Evolutionary conservation across 2,797 vertebrate species (phyloP).

Genomic region (Harpagifer antarcticus): DNA sequence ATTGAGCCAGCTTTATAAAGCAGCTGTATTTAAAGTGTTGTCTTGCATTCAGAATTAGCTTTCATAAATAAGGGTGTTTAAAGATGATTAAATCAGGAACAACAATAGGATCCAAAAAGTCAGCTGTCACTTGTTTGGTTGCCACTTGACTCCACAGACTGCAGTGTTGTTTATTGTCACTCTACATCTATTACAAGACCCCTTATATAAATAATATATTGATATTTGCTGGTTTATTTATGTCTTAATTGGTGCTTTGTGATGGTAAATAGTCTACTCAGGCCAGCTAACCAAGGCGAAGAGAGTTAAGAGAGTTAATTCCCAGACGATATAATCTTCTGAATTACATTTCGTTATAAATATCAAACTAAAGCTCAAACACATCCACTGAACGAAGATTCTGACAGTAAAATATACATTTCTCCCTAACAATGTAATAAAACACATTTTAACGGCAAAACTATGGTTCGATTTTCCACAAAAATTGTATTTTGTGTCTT

Average conservation of each 20-base stretch:
- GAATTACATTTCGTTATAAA: too few relatives aligned
- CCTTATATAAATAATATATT: not conserved
- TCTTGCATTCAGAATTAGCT: conserved; percentile 48
- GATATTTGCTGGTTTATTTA: not conserved
- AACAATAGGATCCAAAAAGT: conserved; percentile 4
- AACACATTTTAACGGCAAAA: too few relatives aligned
- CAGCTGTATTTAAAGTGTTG: conserved; percentile 66
- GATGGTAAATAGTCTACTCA: not conserved
- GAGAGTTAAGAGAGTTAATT: too few relatives aligned
- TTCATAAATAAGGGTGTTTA: conserved; percentile 36
- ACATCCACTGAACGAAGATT: too few relatives aligned
- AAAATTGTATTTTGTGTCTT: too few relatives aligned
- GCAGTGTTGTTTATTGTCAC: not conserved
- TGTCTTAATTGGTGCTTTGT: not conserved
- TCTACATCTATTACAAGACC: not conserved
- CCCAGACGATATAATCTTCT: too few relatives aligned
- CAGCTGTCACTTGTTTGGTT: conserved; percentile 28
- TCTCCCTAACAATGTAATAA: too few relatives aligned
- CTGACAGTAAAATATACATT: too few relatives aligned
- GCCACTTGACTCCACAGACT: conserved; percentile 9
- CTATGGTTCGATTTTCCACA: too few relatives aligned
- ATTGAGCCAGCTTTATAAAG: conserved; percentile 43
- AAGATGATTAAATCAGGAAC: conserved; percentile 38
- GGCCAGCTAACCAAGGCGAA: too few relatives aligned
- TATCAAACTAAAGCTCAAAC: too few relatives aligned